Percentiles rank a stretch among this genome's conserved stretches.
phyloP scores from a whole-genome alignment of 1,140 invertebrate genomes.

The Goniozus legneri region DNA sequence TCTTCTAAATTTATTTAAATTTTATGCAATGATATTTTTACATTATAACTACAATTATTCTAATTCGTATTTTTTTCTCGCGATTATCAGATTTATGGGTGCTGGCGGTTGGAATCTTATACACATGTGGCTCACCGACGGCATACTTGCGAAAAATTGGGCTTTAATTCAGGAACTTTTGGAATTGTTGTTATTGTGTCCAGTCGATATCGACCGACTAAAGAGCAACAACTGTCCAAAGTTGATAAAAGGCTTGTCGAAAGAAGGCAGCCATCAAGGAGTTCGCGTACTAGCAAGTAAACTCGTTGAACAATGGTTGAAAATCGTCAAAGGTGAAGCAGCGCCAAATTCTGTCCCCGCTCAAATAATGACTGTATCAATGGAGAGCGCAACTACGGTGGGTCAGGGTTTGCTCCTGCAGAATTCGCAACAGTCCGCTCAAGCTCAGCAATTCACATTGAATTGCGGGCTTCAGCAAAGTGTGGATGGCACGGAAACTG shows the following conservation, averaged over 20 bases:
- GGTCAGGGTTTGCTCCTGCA: constrained; percentile 7
- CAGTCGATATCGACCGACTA: constrained; percentile 83
- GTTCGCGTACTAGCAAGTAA: constrained; percentile 71
- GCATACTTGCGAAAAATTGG: constrained; percentile 78
- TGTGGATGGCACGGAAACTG: constrained; percentile 13
- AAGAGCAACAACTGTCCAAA: constrained; percentile 90
- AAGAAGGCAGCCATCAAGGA: constrained; percentile 71
- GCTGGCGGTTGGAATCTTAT: constrained; percentile 87
- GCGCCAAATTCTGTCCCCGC: constrained; percentile 41
- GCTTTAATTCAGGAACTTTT: constrained; percentile 81
- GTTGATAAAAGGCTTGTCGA: constrained; percentile 83
- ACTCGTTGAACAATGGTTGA: constrained; percentile 88
- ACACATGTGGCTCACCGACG: constrained; percentile 84
- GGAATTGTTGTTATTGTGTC: constrained; percentile 76
- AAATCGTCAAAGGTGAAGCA: constrained; percentile 72
- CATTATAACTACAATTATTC: background rate
- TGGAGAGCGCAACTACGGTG: constrained; percentile 3
- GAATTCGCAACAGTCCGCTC: constrained; percentile 13
- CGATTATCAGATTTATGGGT: constrained; percentile 71
- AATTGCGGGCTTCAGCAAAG: constrained; percentile 18
- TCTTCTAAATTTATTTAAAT: constrained; percentile 2
- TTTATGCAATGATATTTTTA: background rate
- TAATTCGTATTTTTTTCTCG: constrained; percentile 8
- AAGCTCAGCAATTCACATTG: constrained; percentile 13
- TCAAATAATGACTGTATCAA: constrained; percentile 32